Base-by-base conservation (phyloP, 2,888 invertebrate species). In the Ernsta delagoae region DNA sequence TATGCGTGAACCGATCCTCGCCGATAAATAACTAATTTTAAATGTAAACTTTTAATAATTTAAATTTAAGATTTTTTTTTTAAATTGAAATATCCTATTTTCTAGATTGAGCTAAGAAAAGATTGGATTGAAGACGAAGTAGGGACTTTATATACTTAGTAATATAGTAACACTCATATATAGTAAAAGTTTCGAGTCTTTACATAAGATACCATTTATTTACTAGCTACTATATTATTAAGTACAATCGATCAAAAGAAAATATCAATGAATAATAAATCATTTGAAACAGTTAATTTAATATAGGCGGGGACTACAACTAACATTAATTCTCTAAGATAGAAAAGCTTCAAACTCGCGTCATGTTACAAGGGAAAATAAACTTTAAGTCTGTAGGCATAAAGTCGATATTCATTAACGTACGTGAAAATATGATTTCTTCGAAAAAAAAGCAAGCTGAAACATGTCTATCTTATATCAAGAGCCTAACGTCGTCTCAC, bases 401-500 rank as follows among this genome's bases (percentile, higher is more conserved):
- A 61, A 53, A 31, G 54, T 57, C 39, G 57, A 64, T 69, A 70
- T 61, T 45, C 61, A 64, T 50, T 68, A 60, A 65, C 36, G 36
- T 36, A 36, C 5, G 36, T 36, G 36, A 36, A 36, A 36, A 36
- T 36, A 36, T 36, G 3, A 36, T 36, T 36, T 36, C 36, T 3
- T 16, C 65, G 50, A n/a, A n/a, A n/a, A 3, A 71, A 62, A 72
- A 77, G 79, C 80, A 85, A 85, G 82, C 80, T 79, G 84, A 87
- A 87, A 84, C 81, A 64, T 80, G 76, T 81, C 83, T 78, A 83
- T 84, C 83, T 83, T 83, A 82, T 69, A 76, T 71, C 70, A 77
- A 85, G 81, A 82, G 83, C 87, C 90, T 90, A 88, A 86, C 90
- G 88, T 89, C 92, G 92, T 92, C 92, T 93, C 93, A 92, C 93